Base-by-base conservation (phyloP, 2,888 invertebrate genomes). In the Myathropa florea region DNA sequence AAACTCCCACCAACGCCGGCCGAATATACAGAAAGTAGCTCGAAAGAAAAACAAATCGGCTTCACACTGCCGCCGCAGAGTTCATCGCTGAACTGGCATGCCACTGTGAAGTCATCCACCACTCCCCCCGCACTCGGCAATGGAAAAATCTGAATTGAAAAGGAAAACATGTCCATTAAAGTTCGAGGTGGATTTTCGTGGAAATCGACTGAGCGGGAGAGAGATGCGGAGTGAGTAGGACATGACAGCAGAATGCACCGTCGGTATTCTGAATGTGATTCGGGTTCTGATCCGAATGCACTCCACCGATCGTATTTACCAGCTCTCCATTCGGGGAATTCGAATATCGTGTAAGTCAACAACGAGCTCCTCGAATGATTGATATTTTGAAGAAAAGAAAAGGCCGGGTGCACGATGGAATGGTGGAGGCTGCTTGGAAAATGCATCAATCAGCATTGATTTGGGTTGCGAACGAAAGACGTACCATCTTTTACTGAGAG, bases 161-260 rank as follows among this genome's bases (percentile, higher is more conserved):
- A 33, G 33, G 57, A 68, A 21, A 68, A 68, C 68, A 57, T 57
- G 57, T 68, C 57, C 68, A 68, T 68, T 55, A 67, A 55, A 67
- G 53, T 67, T 67, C 55, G 14, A 67, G 24, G 55, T 33, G 18
- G 55, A 55, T 28, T 57, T 57, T 23, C 57, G 28, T 68, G 30
- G 55, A 67, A 67, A 53, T 30, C 57, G 23, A 23, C 21, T 12
- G 4, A 21, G 12, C 14, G 21, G 1, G 18, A 4, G 39, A n/a
- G n/a, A 7, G 18, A 7, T 14, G 39, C 14, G n/a, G 14, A n/a
- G 46, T 46, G 46, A 46, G 18, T 18, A 18, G 2, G 46, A 46
- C 46, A n/a, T n/a, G 46, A 21, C 46, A 46, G 18, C 46, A 4
- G 63, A 24, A 6, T 63, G 26, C 67, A 67, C 30, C 21, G 65